A percentile compares a stretch with the other conserved stretches of the same genome.
phyloP scores from a whole-genome alignment of 1,140 invertebrate genomes.

The Aphelenchoides fujianensis region DNA sequence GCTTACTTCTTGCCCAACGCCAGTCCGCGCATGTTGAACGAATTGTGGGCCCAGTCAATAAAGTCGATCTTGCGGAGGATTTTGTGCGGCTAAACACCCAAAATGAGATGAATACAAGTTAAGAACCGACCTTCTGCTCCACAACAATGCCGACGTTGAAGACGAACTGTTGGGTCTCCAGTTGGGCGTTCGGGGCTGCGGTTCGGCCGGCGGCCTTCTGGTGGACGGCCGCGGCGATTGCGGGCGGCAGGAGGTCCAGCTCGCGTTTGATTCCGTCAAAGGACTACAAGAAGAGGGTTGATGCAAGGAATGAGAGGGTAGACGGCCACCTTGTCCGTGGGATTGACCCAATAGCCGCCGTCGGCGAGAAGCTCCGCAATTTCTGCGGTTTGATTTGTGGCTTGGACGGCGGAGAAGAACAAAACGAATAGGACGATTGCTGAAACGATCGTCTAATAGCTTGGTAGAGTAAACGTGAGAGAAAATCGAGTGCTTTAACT shows the following conservation, averaged over 20 bases:
- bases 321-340: not conserved
- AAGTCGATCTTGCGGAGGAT: not conserved
- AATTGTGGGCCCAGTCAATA: not conserved
- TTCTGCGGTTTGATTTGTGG: not conserved
- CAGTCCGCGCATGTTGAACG: not conserved
- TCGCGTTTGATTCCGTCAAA: not conserved
- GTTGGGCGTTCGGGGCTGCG: not conserved
- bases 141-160: not conserved
- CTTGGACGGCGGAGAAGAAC: not conserved
- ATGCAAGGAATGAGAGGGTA: not conserved
- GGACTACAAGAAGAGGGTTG: not conserved
- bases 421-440: not conserved
- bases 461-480: no score
- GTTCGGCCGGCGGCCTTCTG: not conserved
- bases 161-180: not conserved
- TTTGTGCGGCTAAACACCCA: not conserved
- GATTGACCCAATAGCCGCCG: not conserved
- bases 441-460: no score
- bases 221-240: not conserved
- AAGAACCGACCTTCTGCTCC: not conserved
- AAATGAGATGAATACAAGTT: not conserved
- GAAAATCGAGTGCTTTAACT: no score
- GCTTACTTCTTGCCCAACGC: not conserved
- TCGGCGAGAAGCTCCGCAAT: not conserved
- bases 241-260: not conserved